Percentiles rank a stretch among this genome's conserved stretches.
These are phyloP conservation scores for Euwallacea similis DNA, from an alignment of 1,140 invertebrate species.

Conservation along the genomic window DNA sequence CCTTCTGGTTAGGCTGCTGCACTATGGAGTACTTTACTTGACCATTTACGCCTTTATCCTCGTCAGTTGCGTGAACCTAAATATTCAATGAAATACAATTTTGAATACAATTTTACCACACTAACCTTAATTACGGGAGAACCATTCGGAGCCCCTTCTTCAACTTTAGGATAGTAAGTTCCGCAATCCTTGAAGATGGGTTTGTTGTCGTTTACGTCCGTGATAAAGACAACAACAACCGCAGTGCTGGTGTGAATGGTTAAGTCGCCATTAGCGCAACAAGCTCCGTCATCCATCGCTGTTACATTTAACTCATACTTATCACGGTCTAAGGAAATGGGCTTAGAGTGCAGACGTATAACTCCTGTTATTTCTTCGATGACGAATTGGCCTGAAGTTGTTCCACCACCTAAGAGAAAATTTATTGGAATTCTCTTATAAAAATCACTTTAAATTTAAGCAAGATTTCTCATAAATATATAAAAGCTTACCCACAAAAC, in stretches of 20 bases:
- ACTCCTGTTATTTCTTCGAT: conserved; percentile 95
- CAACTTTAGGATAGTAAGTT: conserved; percentile 89
- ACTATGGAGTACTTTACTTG: conserved; percentile 94
- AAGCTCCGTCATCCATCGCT: conserved; percentile 90
- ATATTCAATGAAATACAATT: not conserved
- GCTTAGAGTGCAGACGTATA: conserved; percentile 82
- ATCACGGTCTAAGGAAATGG: conserved; percentile 81
- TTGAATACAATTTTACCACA: not conserved
- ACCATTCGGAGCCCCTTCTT: conserved; percentile 89
- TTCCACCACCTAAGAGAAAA: conserved; percentile 66
- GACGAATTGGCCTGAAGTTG: conserved; percentile 87
- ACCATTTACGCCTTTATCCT: conserved; percentile 92
- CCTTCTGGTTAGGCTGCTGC: conserved; percentile 94
- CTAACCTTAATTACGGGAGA: conserved; percentile 87
- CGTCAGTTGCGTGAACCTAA: conserved; percentile 77
- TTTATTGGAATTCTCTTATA: not conserved
- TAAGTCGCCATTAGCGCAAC: conserved; percentile 81
- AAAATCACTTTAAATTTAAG: not conserved
- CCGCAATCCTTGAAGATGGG: conserved; percentile 91
- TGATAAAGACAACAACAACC: conserved; percentile 95
- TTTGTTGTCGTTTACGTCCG: conserved; percentile 95
- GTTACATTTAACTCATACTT: conserved; percentile 95
- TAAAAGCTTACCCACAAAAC: conserved; percentile 70
- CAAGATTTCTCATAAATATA: not conserved
- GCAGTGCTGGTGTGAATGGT: conserved; percentile 91